Evolutionary conservation across 2,797 vertebrate genomes (phyloP), one percentile per base, ranked within the genome.

Genomic region (Enteromius viviparus): DNA sequence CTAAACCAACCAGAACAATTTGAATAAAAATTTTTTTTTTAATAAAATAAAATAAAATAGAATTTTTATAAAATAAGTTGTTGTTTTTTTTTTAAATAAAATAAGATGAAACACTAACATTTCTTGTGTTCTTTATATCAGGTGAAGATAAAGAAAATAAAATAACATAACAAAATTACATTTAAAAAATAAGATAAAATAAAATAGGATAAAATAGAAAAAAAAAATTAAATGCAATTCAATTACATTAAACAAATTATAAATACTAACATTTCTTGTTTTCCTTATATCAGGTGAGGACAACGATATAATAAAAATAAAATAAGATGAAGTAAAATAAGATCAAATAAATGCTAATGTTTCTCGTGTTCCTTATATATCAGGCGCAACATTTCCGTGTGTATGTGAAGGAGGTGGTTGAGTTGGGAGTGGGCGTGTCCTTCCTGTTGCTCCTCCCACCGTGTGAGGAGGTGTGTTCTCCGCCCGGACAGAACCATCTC

Each of bases 321-420:
- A 47, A 12, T 10, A 45, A 66, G 34, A 34, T 42, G 8, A 37
- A 68, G 19, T 2, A 7, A 26, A 60, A 2, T 11, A 68, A 42
- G 40, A 40, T 6, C 1, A 2, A 0, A 68, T n/a, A 45, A 68
- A 68, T 40, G 21, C 9, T 66, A 66, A 10, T 37, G 37, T 40
- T 68, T 49, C 8, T 29, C 1, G 2, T 49, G 26, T 12, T 7
- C 29, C 32, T 75, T 21, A 15, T n/a, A n/a, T 21, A 15, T 55
- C 82, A 98, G 97, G 96, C 93, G 6, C 96, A 96, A 89, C 95
- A 97, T 81, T 98, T 97, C 90, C 95, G 97, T 32, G 91, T 98
- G 83, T 97, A 98, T 91, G 95, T 94, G 87, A 96, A 97, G 81
- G 97, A 98, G 85, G 96, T 98, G 86, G 90, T 98, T 85, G 97